Conservation (phyloP, 1,140 invertebrate genomes). For the Drosophila oshimai region DNA sequence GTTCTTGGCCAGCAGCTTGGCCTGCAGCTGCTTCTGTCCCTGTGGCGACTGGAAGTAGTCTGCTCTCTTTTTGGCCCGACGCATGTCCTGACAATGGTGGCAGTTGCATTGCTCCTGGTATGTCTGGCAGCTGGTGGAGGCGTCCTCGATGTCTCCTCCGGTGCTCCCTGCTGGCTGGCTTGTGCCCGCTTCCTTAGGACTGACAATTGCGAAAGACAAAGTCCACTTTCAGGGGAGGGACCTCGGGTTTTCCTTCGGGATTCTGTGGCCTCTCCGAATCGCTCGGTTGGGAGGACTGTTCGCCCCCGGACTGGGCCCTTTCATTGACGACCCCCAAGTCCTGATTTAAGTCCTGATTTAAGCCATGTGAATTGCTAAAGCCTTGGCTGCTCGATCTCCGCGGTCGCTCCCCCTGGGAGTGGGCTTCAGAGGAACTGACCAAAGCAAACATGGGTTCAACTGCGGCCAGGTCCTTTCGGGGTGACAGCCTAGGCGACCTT, state of each 20-base stretch:
- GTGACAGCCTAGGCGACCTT: not conserved
- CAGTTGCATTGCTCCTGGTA: constrained; percentile 42
- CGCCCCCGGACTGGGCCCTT: not conserved
- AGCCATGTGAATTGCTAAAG: not conserved
- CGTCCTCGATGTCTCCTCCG: not conserved
- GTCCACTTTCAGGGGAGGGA: not conserved
- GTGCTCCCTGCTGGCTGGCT: not conserved
- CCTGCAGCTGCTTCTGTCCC: constrained; percentile 32
- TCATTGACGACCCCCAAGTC: too few species aligned
- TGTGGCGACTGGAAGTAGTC: constrained; percentile 38
- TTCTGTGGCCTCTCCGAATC: too few species aligned
- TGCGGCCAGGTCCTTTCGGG: not conserved
- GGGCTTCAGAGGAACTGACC: not conserved
- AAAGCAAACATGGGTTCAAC: not conserved
- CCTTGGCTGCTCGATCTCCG: not conserved
- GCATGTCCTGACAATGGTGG: constrained; percentile 53
- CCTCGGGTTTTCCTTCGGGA: not conserved
- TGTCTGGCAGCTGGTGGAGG: constrained; percentile 11
- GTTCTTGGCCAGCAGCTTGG: constrained; percentile 53
- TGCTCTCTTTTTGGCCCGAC: constrained; percentile 11
- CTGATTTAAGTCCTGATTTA: not conserved
- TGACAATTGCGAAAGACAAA: constrained; percentile 26
- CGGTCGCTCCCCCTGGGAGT: not conserved
- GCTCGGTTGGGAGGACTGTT: not conserved
- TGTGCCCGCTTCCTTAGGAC: constrained; percentile 1